phyloP scores from a whole-genome alignment of 2,797 vertebrate species.

The Danio tinwini region DNA sequence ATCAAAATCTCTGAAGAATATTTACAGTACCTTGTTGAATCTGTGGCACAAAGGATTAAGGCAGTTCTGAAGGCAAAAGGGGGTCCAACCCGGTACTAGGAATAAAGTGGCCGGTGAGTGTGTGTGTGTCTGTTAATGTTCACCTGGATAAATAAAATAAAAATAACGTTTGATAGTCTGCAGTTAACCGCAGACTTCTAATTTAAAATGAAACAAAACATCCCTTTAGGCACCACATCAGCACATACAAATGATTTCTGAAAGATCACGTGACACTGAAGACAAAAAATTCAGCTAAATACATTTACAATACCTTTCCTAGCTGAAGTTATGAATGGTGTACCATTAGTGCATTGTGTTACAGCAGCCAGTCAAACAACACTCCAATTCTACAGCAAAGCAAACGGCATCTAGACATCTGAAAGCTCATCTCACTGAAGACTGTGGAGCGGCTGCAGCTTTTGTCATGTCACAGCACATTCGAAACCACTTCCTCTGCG shows the following conservation, averaged over 20 bases:
- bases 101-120: no score
- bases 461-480: slow-evolving; percentile 41
- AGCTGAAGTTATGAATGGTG: neutral
- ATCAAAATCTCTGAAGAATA: no score
- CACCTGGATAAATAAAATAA: no score
- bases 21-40: no score
- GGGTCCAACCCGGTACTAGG: no score
- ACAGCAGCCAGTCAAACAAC: neutral
- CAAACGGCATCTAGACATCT: neutral
- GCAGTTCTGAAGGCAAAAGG: no score
- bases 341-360: neutral
- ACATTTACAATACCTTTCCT: neutral
- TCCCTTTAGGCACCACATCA: neutral
- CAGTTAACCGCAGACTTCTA: no score
- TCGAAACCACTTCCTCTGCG: slow-evolving; percentile 43
- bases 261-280: neutral
- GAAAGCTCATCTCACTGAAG: slow-evolving; percentile 52
- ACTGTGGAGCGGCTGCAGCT: slow-evolving; percentile 18
- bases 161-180: no score
- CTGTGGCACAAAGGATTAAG: no score
- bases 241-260: neutral
- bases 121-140: no score
- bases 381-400: neutral
- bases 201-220: no score
- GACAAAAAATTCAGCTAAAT: neutral